Conservation (phyloP, 23 tunicate genomes). For the Diplosoma virens region DNA sequence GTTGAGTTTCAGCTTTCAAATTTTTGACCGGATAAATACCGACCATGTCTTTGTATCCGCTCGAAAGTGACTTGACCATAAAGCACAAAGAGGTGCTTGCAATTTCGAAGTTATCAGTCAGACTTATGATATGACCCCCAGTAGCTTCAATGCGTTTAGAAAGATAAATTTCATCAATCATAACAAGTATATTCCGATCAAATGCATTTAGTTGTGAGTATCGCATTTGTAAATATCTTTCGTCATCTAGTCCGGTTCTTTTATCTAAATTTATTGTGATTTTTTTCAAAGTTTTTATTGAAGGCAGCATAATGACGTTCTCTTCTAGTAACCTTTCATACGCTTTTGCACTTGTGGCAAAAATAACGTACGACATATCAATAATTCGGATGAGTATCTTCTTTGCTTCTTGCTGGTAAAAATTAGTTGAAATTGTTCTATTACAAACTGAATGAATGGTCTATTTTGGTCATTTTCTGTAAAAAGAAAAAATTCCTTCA, state of each 20-base stretch:
- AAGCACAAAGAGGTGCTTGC: constrained; percentile 12
- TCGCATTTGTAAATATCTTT: neutral
- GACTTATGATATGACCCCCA: constrained; percentile 4
- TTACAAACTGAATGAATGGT: neutral
- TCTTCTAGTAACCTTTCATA: constrained; percentile 9
- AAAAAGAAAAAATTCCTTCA: neutral
- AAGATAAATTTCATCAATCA: constrained; percentile 11
- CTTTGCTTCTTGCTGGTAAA: neutral
- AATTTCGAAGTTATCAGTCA: constrained; percentile 9
- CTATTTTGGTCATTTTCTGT: neutral
- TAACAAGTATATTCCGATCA: neutral
- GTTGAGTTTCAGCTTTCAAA: constrained; percentile 1
- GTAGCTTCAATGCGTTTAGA: constrained; percentile 16
- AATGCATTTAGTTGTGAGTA: constrained; percentile 12
- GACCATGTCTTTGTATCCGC: constrained; percentile 2
- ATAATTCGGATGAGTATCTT: neutral
- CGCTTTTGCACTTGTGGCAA: constrained; percentile 1
- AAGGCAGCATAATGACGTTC: neutral
- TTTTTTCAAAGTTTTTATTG: constrained; percentile 5
- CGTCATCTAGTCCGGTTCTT: constrained; percentile 3
- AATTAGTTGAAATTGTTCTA: neutral
- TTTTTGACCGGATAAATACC: constrained; percentile 8
- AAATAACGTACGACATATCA: constrained; percentile 1
- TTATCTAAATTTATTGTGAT: neutral
- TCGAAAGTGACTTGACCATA: constrained; percentile 1